Evolutionary conservation across 1,140 invertebrate species (phyloP), one percentile per base, ranked within the genome.

Genomic region (Leptinotarsa lineolata): DNA sequence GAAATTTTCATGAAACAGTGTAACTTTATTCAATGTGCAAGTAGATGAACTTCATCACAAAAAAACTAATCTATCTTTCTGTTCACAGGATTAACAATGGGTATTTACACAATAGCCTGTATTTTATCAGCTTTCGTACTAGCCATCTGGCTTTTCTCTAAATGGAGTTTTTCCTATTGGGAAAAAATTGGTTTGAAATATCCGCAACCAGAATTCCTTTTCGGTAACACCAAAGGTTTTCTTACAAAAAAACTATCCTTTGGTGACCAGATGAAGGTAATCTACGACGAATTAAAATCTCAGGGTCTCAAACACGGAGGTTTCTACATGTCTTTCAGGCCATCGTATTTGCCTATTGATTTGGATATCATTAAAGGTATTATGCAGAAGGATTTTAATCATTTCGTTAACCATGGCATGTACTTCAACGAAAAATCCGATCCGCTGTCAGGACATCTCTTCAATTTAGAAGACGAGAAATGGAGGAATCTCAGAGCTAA

Each of bases 401-500:
- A 79, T 76, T 88, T 88, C 76, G 79, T 82, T 24, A 84, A 86
- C 78, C 79, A 86, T 63, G 84, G 84, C 1, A 4, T 84, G 0
- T 81, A 83, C 8, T 74, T 80, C 4, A 83, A 85, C 59, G 84
- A 83, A 46, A 80, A 86, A 71, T 77, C 76, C 0, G 87, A 89
- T 72, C 79, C 84, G 1, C 46, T 90, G 0, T 81, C 83, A 1
- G 83, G 83, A 6, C 84, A 88, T 63, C 76, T 90, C 44, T 85
- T 89, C 68, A 76, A 76, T 16, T 65, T 86, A 21, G 77, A 79
- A 21, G 87, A 85, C 20, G 74, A 81, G 30, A 76, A 83, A 69
- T 89, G 88, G 88, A 87, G 85, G 74, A 76, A 79, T 60, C 74
- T 88, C 0, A 76, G 88, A 72, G 74, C 63, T 4, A 85, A 85